A percentile compares a stretch with the other conserved stretches of the same genome.
Evolutionary conservation across 2,113 vertebrate genomes (phyloP).

Genomic region (Semnornis frantzii): DNA sequence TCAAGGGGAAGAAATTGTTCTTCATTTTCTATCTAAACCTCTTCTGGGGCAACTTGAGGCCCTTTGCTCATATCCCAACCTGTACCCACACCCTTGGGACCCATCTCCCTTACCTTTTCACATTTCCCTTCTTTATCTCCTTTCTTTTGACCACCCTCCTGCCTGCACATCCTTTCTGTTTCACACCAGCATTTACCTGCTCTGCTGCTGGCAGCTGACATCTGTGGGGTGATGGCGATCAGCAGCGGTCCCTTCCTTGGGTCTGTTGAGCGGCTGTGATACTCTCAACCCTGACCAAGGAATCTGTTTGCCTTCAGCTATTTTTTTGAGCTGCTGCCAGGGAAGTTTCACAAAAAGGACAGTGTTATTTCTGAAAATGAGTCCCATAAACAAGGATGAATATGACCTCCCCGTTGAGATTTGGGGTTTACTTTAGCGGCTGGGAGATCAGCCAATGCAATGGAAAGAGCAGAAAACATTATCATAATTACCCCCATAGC

Average conservation of each 20-base stretch:
- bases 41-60: too few relatives aligned
- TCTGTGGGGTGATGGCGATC: neutral
- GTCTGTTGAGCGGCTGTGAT: neutral
- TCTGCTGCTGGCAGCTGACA: neutral
- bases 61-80: too few relatives aligned
- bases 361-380: slow-evolving; percentile 77
- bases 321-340: slow-evolving; percentile 68
- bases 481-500: slow-evolving; percentile 75
- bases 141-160: neutral
- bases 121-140: neutral
- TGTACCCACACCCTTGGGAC: neutral
- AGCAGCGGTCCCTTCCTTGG: neutral
- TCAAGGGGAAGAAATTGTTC: too few relatives aligned
- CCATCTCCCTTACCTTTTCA: neutral
- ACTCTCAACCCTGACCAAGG: neutral
- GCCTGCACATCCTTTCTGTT: neutral
- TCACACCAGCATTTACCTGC: rapidly evolving
- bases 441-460: slow-evolving; percentile 74
- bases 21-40: too few relatives aligned
- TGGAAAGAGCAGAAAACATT: slow-evolving; percentile 80
- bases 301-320: slow-evolving; percentile 54
- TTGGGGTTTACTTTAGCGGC: slow-evolving; percentile 77
- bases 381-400: slow-evolving; percentile 79
- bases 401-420: slow-evolving; percentile 67
- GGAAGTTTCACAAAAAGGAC: slow-evolving; percentile 72